These are phyloP conservation scores for Agriopis aurantiaria DNA, from an alignment of 2,888 invertebrate species.

Conservation along the genomic window DNA sequence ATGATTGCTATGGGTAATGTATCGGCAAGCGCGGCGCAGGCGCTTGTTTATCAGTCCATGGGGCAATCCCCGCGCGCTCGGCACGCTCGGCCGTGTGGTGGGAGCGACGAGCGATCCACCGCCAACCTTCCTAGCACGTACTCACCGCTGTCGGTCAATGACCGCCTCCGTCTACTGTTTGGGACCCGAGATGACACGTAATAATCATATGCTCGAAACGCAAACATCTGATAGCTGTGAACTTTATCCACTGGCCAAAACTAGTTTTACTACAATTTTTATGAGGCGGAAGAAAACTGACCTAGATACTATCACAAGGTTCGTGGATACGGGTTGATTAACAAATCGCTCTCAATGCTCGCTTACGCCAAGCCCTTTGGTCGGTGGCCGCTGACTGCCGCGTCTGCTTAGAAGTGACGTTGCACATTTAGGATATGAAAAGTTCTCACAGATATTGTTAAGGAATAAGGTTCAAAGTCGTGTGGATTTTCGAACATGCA, in stretches of 20 bases:
- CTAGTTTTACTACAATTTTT: constrained; percentile 35
- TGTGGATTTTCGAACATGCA: constrained; percentile 31
- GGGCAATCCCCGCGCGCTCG: constrained; percentile 35
- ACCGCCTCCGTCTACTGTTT: constrained; percentile 48
- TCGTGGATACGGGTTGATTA: constrained; percentile 5
- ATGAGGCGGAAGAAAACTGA: constrained; percentile 22
- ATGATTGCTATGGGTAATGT: constrained; percentile 25
- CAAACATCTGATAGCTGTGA: constrained; percentile 42
- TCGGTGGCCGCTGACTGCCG: constrained; percentile 60
- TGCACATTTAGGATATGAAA: constrained; percentile 60
- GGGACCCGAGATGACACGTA: constrained; percentile 47
- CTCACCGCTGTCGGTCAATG: constrained; percentile 46
- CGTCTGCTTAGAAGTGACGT: constrained; percentile 74
- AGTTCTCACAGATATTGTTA: constrained; percentile 52
- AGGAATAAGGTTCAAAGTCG: constrained; percentile 47
- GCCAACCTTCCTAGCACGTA: constrained; percentile 27
- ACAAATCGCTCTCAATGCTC: constrained; percentile 51
- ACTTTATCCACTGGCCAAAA: constrained; percentile 34
- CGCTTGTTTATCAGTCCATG: constrained; percentile 44
- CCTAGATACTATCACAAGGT: constrained; percentile 14
- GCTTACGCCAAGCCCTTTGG: constrained; percentile 55
- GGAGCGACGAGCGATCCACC: constrained; percentile 24
- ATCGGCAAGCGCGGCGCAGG: constrained; percentile 43
- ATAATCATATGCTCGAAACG: constrained; percentile 44
- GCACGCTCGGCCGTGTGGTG: constrained; percentile 22